Evolutionary conservation across 2,888 invertebrate species (phyloP), one percentile per base, ranked within the genome.

Genomic region (Xanthia icteritia): DNA sequence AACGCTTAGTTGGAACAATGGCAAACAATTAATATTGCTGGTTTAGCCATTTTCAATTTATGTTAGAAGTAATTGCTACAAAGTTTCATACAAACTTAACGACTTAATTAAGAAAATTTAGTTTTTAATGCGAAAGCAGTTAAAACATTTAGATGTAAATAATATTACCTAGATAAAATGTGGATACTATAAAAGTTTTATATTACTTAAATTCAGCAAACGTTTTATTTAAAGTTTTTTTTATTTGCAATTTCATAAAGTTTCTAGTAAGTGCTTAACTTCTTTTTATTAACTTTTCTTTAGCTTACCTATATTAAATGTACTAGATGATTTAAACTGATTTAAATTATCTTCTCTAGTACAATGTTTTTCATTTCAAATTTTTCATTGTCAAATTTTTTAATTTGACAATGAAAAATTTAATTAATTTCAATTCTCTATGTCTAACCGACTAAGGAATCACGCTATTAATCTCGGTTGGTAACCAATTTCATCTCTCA

Each of bases 401-500:
- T n/a, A n/a, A n/a, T n/a, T n/a, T n/a, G n/a, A 84, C 79, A 88
- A 84, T 76, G 74, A 70, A 74, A 74, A 77, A 65, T 72, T 76
- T 83, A 84, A 88, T 88, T 84, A 77, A 81, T 78, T 79, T 73
- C 64, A 71, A 79, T 85, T 84, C 66, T 76, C 69, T 75, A 31
- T 65, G 76, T 73, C 73, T 73, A 71, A 73, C 63, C 54, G 74
- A 89, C 90, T 91, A 90, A 84, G 91, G 88, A 90, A 91, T 90
- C 88, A 89, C 84, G 86, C 87, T 85, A 88, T 90, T 89, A 90
- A 90, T 91, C 86, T 87, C 85, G 54, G 83, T 79, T 83, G 83
- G 84, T 86, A 87, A 86, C 89, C 90, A 91, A 92, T 93, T 91
- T 91, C 84, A 88, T 92, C 88, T 91, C 86, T 91, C 90, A 94